These are phyloP conservation scores for Turritopsis rubra DNA, from an alignment of 30 jellyfish, hydroid and myxozoan species.

Conservation along the genomic window DNA sequence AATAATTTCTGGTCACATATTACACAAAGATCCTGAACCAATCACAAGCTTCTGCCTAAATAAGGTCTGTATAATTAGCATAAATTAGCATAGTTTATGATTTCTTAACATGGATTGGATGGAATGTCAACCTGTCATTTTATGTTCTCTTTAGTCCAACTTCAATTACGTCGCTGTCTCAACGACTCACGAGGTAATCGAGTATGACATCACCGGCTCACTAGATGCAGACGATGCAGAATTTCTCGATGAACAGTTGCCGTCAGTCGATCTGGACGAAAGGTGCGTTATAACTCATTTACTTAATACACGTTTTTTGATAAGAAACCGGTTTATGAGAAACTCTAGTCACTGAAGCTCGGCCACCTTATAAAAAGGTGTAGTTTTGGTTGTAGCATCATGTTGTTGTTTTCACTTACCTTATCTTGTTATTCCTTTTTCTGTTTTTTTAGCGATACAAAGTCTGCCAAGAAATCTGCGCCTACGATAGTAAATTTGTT, in stretches of 20 bases:
- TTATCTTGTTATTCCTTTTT: not conserved
- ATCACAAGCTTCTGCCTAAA: conserved; percentile 67
- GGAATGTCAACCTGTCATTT: not conserved
- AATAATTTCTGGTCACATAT: conserved; percentile 20
- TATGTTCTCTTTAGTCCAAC: conserved; percentile 41
- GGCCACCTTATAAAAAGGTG: too few relatives aligned
- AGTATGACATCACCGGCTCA: conserved; percentile 63
- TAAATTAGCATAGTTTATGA: not conserved
- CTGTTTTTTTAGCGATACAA: not conserved
- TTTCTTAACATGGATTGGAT: not conserved
- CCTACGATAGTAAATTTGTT: conserved; percentile 7
- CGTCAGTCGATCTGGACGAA: not conserved
- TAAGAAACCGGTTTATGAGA: not conserved
- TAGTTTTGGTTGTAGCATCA: too few relatives aligned
- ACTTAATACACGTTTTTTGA: too few relatives aligned
- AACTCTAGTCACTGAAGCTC: too few relatives aligned
- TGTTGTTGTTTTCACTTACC: not conserved
- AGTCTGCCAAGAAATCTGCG: not conserved
- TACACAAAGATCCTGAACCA: conserved; percentile 86
- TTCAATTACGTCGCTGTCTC: conserved; percentile 58
- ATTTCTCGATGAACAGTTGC: conserved; percentile 13
- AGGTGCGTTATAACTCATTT: not conserved
- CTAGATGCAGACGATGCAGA: conserved; percentile 35
- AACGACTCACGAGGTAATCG: conserved; percentile 80
- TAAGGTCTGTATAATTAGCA: conserved; percentile 29